A percentile compares a stretch with the other conserved stretches of the same genome.
These are phyloP conservation scores for Phymanthus crucifer DNA, from an alignment of 92 coral and sea anemone genomes.

Conservation along the genomic window DNA sequence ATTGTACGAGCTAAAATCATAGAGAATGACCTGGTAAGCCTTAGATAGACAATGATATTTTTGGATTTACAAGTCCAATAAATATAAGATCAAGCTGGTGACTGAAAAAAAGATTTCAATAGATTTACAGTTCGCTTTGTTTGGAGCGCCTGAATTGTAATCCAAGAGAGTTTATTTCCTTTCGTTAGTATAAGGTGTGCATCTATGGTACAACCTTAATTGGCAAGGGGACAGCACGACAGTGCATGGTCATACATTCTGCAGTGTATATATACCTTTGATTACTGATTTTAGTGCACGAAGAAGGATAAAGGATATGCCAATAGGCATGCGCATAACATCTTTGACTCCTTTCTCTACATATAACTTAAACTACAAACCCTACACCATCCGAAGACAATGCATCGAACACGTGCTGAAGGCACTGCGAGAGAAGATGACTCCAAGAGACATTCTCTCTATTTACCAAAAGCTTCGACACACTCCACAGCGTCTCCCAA, in stretches of 20 bases:
- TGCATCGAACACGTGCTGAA: not conserved
- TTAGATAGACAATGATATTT: not conserved
- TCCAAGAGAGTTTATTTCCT: not conserved
- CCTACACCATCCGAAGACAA: not conserved
- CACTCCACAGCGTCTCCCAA: not conserved
- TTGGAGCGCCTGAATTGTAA: not conserved
- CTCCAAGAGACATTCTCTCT: not conserved
- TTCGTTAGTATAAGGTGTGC: not conserved
- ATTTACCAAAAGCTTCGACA: not conserved
- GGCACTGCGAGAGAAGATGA: not conserved
- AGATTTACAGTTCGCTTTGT: not conserved
- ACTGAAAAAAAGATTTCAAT: not conserved
- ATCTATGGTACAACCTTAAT: not conserved
- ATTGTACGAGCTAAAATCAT: not conserved
- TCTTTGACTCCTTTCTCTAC: not conserved
- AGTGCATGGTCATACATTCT: not conserved
- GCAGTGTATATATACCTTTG: not conserved
- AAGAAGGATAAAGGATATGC: not conserved
- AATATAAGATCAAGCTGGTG: not conserved
- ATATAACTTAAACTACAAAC: not conserved
- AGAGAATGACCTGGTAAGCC: not conserved
- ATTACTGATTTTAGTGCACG: not conserved
- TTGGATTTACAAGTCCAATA: conserved; percentile 1
- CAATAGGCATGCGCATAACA: not conserved
- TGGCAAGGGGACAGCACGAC: not conserved